Base-by-base conservation (phyloP, 2,797 vertebrate genomes). In the Myotis planiceps region DNA sequence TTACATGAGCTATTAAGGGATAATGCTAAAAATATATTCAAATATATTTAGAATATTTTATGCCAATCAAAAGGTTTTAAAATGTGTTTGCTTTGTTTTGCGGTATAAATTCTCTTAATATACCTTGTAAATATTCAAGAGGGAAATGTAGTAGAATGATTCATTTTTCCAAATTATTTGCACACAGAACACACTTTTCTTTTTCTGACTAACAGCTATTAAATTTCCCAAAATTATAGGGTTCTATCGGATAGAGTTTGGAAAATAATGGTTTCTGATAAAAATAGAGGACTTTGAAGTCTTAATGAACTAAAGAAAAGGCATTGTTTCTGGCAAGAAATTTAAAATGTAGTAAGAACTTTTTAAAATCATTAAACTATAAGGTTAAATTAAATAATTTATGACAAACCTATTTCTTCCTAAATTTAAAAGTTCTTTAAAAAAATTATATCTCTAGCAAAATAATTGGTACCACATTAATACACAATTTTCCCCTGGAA, bases 351-450 rank as follows among this genome's bases (percentile, higher is more conserved):
- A 81, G 8, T 60, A n/a, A 89, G 15, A 89, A 49, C 4, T 71
- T 75, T 55, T 6, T 14, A 92, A 83, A 71, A 85, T 88, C 3
- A 34, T 87, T 86, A 68, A 93, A 86, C 23, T 53, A 37, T 82
- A 83, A 19, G 5, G 5, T 63, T 72, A 49, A 10, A 55, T 12
- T 92, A 82, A 78, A 86, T 82, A 90, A 86, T 89, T 86, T 68
- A 63, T 71, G 37, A 74, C 27, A 80, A 94, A 16, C 2, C 1
- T 51, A 71, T 51, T 93, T 83, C 37, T 51, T 68, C 9, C 69
- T 86, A 68, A 94, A 19, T 82, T 71, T 65, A 49, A 74, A 80
- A 83, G 13, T 79, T 76, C 53, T 58, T 94, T 92, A 89, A 6
- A 53, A 84, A 21, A 37, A 39, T 39, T 39, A 39, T 39, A 45